phyloP scores from a whole-genome alignment of 30 jellyfish, hydroid and myxozoan genomes.

The Turritopsis rubra region DNA sequence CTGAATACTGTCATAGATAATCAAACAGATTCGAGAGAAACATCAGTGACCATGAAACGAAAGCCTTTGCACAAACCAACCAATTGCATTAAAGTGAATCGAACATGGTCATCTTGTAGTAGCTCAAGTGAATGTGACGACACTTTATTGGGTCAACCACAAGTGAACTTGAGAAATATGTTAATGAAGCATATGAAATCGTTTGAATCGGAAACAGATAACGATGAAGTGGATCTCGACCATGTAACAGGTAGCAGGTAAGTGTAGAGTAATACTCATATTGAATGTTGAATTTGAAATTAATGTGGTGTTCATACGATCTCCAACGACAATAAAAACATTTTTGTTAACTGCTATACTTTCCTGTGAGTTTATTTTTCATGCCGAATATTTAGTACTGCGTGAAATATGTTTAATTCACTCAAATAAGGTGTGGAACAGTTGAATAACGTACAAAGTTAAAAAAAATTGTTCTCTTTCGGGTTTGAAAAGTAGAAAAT shows the following conservation, averaged over 20 bases:
- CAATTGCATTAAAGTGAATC: background rate
- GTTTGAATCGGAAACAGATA: slow-evolving; percentile 30
- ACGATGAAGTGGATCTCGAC: background rate
- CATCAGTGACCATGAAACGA: background rate
- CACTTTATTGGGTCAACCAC: slow-evolving; percentile 3
- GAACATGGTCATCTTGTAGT: slow-evolving; percentile 58
- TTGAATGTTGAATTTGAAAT: too few species aligned
- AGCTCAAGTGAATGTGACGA: slow-evolving; percentile 40
- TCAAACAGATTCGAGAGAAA: background rate
- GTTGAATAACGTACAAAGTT: too few species aligned
- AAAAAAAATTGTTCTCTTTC: too few species aligned
- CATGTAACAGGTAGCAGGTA: slow-evolving; percentile 23
- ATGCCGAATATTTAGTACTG: too few species aligned
- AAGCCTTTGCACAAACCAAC: slow-evolving; percentile 11
- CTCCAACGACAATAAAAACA: too few species aligned
- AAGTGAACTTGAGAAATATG: slow-evolving; percentile 44
- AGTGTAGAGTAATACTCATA: background rate
- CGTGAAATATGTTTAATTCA: too few species aligned
- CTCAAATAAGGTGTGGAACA: too few species aligned
- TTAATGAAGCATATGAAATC: slow-evolving; percentile 40
- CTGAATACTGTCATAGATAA: background rate
- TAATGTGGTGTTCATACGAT: background rate
- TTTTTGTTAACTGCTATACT: too few species aligned
- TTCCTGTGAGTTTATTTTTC: too few species aligned
- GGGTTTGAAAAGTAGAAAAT: too few species aligned